A percentile compares a stretch with the other conserved stretches of the same genome.
Evolutionary conservation across 1,140 invertebrate genomes (phyloP).

Genomic region (Eueides isabella): DNA sequence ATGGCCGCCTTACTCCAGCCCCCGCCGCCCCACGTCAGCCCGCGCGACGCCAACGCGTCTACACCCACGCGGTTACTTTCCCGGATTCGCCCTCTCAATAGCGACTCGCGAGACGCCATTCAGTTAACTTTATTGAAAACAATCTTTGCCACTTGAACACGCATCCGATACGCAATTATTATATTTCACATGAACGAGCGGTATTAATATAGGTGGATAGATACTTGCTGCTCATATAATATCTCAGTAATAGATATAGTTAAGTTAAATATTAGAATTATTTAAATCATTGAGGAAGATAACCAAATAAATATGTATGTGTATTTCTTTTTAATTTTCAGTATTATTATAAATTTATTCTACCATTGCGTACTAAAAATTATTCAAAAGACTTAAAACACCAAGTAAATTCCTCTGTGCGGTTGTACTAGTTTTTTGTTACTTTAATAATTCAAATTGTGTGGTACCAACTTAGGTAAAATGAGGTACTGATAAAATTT

Average conservation of each 20-base stretch:
- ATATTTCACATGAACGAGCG: neutral
- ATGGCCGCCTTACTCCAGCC: slow-evolving; percentile 67
- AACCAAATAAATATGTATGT: neutral
- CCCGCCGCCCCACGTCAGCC: slow-evolving; percentile 36
- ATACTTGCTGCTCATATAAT: neutral
- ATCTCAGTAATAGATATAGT: neutral
- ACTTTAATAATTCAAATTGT: neutral
- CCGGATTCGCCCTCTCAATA: slow-evolving; percentile 63
- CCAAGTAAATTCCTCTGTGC: neutral
- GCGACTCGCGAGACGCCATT: slow-evolving; percentile 61
- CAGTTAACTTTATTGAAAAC: slow-evolving; percentile 65
- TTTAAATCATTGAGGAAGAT: neutral
- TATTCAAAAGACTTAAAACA: no score
- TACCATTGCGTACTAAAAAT: neutral
- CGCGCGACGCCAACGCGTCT: slow-evolving; percentile 63
- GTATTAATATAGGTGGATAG: no score
- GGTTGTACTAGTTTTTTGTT: neutral
- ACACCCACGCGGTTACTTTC: slow-evolving; percentile 68
- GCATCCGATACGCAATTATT: slow-evolving; percentile 18
- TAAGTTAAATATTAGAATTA: no score
- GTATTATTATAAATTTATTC: no score
- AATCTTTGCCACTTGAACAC: slow-evolving; percentile 53
- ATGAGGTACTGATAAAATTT: neutral
- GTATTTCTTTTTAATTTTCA: no score
- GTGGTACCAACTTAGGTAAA: neutral